These are phyloP conservation scores for Zosterops hypoxanthus DNA, from an alignment of 2,113 vertebrate species.

Conservation along the genomic window DNA sequence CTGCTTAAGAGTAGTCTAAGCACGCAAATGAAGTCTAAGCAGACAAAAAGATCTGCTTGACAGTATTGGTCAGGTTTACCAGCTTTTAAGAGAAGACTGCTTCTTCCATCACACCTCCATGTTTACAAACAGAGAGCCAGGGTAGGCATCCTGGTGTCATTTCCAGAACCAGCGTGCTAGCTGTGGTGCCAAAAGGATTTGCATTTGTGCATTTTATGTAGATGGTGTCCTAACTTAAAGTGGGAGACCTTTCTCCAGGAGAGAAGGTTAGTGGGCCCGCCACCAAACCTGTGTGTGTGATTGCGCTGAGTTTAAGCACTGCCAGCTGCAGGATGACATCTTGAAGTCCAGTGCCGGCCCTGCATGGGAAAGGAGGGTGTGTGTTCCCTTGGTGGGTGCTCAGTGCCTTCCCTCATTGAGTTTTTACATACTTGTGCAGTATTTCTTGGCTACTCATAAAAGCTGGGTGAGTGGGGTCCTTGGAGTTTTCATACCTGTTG, in stretches of 20 bases:
- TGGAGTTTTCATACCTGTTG: neutral
- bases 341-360: neutral
- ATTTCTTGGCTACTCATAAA: neutral
- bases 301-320: rapidly evolving
- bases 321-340: rapidly evolving
- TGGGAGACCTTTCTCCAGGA: neutral
- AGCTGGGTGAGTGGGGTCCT: neutral
- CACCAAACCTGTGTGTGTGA: neutral
- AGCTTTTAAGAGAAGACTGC: neutral
- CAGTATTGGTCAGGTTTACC: neutral
- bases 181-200: neutral
- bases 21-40: neutral
- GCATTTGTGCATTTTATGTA: neutral
- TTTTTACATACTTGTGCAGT: neutral
- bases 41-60: neutral
- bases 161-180: neutral
- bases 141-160: rapidly evolving
- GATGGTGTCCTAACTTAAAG: neutral
- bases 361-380: neutral
- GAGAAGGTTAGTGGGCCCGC: neutral
- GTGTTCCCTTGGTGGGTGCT: neutral
- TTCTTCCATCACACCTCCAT: rapidly evolving
- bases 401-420: rapidly evolving
- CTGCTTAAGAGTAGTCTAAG: neutral
- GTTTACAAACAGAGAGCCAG: neutral